Evolutionary conservation across 2,113 vertebrate species (phyloP), one percentile per base, ranked within the genome.

Genomic region (Paramisgurnus dabryanus): DNA sequence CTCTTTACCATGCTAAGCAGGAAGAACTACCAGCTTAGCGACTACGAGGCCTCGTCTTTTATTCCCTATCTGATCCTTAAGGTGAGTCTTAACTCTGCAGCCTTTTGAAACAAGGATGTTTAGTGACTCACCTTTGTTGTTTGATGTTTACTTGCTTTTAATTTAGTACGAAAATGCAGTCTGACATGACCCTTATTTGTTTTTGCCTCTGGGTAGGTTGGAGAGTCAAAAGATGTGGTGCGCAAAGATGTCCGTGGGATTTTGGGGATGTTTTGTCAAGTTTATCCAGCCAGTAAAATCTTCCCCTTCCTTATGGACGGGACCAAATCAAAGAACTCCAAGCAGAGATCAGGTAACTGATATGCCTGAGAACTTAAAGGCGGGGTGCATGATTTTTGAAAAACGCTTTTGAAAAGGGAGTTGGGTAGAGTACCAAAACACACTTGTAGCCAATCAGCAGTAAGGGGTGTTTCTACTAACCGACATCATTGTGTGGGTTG

Each of bases 221-320:
- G 98, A 82, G 98, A 99, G 89, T 94, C 98, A 0, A 99, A 99
- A 86, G 98, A 99, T 83, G 93, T 96, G 39, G 95, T 99, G 69
- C 97, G 97, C 47, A 98, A 94, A 88, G 97, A 99, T 71, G 98
- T 99, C 0, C 95, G 98, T 79, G 90, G 95, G 84, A 99, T 99
- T 85, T 88, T 99, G 79, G 89, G 92, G 85, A 95, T 95, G 91
- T 91, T 99, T 91, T 98, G 96, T 91, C 95, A 96, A 82, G 94
- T 98, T 84, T 97, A 99, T 86, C 96, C 98, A 76, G 95, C 98
- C 63, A 97, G 96, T 89, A 99, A 98, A 89, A 93, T 99, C 92
- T 99, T 99, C 81, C 95, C 94, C 58, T 98, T 98, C 83, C 92
- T 99, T 47, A 98, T 99, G 97, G 98, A 99, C 34, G 98, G 98